Base-by-base conservation (phyloP, 1,140 invertebrate species). In the Drepana arcuata region DNA sequence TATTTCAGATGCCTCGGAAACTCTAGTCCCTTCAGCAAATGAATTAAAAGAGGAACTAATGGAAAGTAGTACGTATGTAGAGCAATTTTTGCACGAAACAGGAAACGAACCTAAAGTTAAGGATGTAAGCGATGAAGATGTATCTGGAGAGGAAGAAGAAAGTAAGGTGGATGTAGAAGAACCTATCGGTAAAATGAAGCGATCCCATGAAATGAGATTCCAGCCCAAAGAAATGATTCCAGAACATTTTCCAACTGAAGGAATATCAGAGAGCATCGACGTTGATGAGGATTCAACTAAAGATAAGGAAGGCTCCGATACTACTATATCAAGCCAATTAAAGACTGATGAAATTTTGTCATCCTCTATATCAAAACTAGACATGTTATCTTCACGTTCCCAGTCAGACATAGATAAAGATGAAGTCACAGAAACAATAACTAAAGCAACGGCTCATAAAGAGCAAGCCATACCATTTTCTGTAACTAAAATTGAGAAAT, bases 161-260 rank as follows among this genome's bases (percentile, higher is more conserved):
- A 58, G 64, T 33, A 74, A 73, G 48, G 49, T 38, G 14, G 68
- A 64, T 43, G 27, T 46, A 44, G 52, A 70, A 30, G 85, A 86
- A 44, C 72, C 86, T 25, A 80, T 88, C 7, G 87, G 85, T 14
- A 87, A 89, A 52, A 95, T 95, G 93, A 95, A 95, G 67, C 84
- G 93, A 40, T 95, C 93, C 0, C 90, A 92, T 46, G 93, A 95
- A 81, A 95, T 95, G 93, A 92, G 92, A 45, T 95, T 95, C 69
- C 91, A 92, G 61, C 91, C 92, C 9, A 89, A 88, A 73, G 79
- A 84, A 35, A 61, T 83, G 48, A 69, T 84, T 10, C 81, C 81
- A 6, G 83, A 85, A 49, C 65, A 82, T 55, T 83, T 84, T 42
- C 75, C 77, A 10, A 34, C 64, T 15, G 74, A 74, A 50, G 59